A percentile compares a stretch with the other conserved stretches of the same genome.
Evolutionary conservation across 2,113 vertebrate genomes (phyloP).

Genomic region (Erythrolamprus reginae): DNA sequence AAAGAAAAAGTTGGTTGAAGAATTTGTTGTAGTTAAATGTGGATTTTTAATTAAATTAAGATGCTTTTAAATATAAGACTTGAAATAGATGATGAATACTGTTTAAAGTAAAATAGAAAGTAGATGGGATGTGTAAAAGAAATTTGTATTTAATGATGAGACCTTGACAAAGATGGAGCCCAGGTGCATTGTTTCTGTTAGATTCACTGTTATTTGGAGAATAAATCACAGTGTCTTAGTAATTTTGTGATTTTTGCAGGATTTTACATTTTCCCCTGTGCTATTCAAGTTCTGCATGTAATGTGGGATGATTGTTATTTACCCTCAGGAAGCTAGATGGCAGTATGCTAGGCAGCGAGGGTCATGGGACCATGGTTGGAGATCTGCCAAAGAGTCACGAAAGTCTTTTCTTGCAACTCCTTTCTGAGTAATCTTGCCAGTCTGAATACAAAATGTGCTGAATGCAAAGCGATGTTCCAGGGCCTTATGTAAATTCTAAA

Average conservation of each 20-base stretch:
- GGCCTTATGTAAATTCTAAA: not conserved
- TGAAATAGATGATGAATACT: too few species aligned
- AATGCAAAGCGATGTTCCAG: not conserved
- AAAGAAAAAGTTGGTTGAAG: too few species aligned
- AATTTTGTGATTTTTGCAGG: not conserved
- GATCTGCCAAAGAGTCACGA: not conserved
- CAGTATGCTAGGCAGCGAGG: not conserved
- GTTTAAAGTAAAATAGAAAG: too few species aligned
- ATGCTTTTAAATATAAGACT: too few species aligned
- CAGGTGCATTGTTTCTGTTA: not conserved
- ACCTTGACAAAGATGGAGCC: not conserved
- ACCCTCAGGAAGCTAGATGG: not conserved
- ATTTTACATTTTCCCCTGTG: too few species aligned
- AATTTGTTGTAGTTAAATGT: too few species aligned
- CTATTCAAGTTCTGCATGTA: not conserved
- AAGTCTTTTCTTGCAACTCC: not conserved
- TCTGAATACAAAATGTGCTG: not conserved
- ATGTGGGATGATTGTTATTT: not conserved
- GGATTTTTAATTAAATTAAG: too few species aligned
- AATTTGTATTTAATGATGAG: too few species aligned
- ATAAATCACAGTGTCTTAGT: too few species aligned
- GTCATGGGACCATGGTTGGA: not conserved
- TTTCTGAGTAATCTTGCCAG: not conserved
- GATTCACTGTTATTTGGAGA: not conserved
- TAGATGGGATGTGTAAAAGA: too few species aligned